A percentile compares a stretch with the other conserved stretches of the same genome.
Evolutionary conservation across 2,113 vertebrate genomes (phyloP).

Genomic region (Ochotona curzoniae): DNA sequence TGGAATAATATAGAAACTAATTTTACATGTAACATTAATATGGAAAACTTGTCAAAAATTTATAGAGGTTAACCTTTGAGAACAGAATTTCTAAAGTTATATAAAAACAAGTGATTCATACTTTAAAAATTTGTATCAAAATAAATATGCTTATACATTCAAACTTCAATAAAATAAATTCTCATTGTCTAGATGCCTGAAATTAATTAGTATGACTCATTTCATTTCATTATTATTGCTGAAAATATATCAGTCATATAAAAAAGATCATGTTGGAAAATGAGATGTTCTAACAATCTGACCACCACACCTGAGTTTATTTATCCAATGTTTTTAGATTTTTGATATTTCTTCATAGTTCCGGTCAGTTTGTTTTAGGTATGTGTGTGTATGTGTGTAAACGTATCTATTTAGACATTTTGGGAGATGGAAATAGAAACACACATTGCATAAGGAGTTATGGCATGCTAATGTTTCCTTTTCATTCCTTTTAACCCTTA

Average conservation of each 20-base stretch:
- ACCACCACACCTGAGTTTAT: background rate
- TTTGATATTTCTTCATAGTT: background rate
- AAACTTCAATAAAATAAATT: background rate
- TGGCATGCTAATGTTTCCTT: background rate
- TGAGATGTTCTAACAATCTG: background rate
- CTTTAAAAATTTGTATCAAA: background rate
- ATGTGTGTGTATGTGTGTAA: background rate
- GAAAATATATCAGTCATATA: background rate
- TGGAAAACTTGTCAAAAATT: background rate
- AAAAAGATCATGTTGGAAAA: background rate
- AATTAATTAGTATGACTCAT: background rate
- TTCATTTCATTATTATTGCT: constrained; percentile 21
- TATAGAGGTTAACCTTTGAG: background rate
- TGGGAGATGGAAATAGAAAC: too few species aligned
- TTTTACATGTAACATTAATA: constrained; percentile 2
- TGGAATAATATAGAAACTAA: background rate
- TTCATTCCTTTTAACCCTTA: background rate
- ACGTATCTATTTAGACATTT: background rate
- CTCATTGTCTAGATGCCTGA: background rate
- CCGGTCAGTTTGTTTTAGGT: background rate
- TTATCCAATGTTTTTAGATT: background rate
- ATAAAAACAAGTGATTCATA: background rate
- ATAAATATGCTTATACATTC: background rate
- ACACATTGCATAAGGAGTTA: background rate
- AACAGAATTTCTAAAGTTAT: background rate